Conservation (phyloP, 2,797 vertebrate genomes). For the Alosa sapidissima region DNA sequence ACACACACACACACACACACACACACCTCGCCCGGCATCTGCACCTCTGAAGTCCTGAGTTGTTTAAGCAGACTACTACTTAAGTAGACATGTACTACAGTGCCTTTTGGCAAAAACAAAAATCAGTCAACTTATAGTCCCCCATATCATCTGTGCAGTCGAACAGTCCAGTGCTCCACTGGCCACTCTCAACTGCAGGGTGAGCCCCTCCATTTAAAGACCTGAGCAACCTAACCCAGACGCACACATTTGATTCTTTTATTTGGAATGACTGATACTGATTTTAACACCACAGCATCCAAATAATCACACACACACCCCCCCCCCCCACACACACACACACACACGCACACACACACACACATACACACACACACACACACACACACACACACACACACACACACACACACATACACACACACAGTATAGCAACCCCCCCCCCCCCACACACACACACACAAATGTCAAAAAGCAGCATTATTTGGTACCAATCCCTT, state of each 20-base stretch:
- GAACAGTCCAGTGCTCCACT: constrained; percentile 76
- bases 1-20: too few relatives aligned
- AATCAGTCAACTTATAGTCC: constrained; percentile 66
- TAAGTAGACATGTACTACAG: too few relatives aligned
- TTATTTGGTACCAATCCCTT: too few relatives aligned
- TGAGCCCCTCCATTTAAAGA: constrained; percentile 31
- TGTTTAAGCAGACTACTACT: too few relatives aligned
- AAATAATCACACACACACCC: neutral
- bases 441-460: too few relatives aligned
- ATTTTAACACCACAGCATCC: too few relatives aligned
- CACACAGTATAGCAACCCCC: too few relatives aligned
- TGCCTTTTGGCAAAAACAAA: neutral
- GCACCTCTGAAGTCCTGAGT: too few relatives aligned
- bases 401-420: neutral
- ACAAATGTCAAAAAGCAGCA: neutral
- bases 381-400: neutral
- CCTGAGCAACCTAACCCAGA: neutral
- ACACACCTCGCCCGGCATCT: too few relatives aligned
- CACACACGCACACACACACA: neutral
- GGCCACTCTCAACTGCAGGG: constrained; percentile 47
- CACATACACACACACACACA: neutral
- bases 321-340: too few relatives aligned
- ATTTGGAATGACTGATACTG: too few relatives aligned
- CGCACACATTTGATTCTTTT: too few relatives aligned
- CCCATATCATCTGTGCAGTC: constrained; percentile 73